phyloP scores from a whole-genome alignment of 1,140 invertebrate genomes.

The Aculops lycopersici region DNA sequence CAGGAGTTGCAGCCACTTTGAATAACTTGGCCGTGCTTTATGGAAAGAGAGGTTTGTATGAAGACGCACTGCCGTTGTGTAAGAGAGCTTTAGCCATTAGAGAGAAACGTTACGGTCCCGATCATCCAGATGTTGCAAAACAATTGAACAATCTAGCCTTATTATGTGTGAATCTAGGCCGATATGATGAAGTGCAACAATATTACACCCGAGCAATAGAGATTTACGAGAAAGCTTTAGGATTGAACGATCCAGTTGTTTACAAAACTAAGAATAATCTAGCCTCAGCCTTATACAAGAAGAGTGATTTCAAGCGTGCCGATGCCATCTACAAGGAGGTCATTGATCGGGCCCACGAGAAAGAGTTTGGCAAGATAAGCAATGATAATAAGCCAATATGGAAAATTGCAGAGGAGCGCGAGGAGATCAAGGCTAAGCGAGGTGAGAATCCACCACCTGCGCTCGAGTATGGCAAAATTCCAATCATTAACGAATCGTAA shows the following conservation, averaged over 20 bases:
- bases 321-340: conserved; percentile 88
- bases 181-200: conserved; percentile 41
- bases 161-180: conserved; percentile 73
- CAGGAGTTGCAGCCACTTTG: conserved; percentile 72
- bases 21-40: conserved; percentile 94
- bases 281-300: conserved; percentile 28
- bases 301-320: conserved; percentile 94
- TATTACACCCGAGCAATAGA: conserved; percentile 94
- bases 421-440: conserved; percentile 58
- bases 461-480: too few species aligned
- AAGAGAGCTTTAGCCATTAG: conserved; percentile 89
- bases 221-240: conserved; percentile 86
- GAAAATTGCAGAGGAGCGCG: conserved; percentile 93
- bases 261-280: conserved; percentile 99
- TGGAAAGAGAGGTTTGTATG: conserved; percentile 88
- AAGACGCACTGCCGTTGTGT: conserved; percentile 87
- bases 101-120: conserved; percentile 74
- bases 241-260: conserved; percentile 91
- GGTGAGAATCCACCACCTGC: too few species aligned
- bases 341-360: conserved; percentile 75
- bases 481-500: too few species aligned
- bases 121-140: conserved; percentile 98
- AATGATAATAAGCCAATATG: conserved; percentile 89
- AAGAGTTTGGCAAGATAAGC: conserved; percentile 43
- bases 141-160: conserved; percentile 94